Conservation (phyloP, 35 echinoderm and acorn worm genomes). For the Apostichopus parvimensis region DNA sequence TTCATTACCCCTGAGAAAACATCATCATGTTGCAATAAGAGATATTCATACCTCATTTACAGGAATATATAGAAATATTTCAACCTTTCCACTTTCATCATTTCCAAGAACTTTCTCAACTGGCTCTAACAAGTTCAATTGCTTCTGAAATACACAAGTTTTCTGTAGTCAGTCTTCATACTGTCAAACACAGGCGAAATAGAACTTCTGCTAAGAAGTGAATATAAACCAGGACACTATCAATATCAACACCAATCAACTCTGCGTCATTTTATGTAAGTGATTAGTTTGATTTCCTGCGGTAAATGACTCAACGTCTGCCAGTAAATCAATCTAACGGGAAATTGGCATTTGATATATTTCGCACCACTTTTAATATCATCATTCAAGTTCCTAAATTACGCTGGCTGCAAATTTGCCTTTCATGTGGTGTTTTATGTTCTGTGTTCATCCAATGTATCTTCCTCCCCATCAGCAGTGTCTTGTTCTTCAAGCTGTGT, state of each 20-base stretch:
- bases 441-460: too few relatives aligned
- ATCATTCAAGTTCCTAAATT: too few relatives aligned
- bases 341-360: conserved; percentile 20
- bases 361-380: not conserved
- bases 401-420: too few relatives aligned
- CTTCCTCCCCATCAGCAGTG: too few relatives aligned
- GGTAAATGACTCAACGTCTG: not conserved
- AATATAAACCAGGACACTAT: not conserved
- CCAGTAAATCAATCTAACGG: not conserved
- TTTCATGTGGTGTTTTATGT: too few relatives aligned
- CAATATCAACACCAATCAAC: not conserved
- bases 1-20: conserved; percentile 28
- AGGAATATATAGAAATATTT: conserved; percentile 13
- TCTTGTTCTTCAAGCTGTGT: too few relatives aligned
- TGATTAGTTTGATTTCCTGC: conserved; percentile 8
- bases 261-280: conserved; percentile 1
- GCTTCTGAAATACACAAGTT: not conserved
- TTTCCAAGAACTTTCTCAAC: conserved; percentile 26
- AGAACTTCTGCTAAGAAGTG: not conserved
- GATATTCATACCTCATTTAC: not conserved
- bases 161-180: not conserved
- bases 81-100: not conserved
- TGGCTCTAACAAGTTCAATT: conserved; percentile 28
- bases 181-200: not conserved
- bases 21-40: conserved; percentile 39